phyloP scores from a whole-genome alignment of 2,797 vertebrate genomes.

The Columba guinea region DNA sequence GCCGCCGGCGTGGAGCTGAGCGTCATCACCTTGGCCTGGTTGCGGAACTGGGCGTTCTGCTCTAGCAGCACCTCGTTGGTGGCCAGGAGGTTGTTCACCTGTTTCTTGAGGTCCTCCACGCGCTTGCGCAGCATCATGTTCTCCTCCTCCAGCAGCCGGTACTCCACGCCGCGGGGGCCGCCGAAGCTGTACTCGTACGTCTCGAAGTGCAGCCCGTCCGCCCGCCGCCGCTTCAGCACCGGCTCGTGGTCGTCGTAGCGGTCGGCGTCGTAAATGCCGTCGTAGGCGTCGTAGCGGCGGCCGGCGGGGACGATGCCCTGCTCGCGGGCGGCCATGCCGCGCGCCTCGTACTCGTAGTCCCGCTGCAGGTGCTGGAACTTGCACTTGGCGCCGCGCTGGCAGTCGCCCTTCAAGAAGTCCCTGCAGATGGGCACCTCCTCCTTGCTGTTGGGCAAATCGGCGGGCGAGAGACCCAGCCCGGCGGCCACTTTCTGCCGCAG shows the following conservation, averaged over 20 bases:
- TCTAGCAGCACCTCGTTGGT: conserved; percentile 98
- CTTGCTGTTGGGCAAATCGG: conserved; percentile 91
- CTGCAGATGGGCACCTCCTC: conserved; percentile 96
- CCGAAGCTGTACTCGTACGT: conserved; percentile 82
- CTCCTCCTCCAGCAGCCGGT: conserved; percentile 94
- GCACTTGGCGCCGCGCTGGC: conserved; percentile 93
- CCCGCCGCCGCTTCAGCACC: conserved; percentile 87
- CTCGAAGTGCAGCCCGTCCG: conserved; percentile 88
- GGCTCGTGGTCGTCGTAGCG: conserved; percentile 88
- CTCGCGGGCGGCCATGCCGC: conserved; percentile 63
- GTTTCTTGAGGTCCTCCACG: conserved; percentile 95
- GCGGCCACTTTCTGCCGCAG: conserved; percentile 95
- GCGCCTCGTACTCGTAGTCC: conserved; percentile 86
- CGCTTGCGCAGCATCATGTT: conserved; percentile 91
- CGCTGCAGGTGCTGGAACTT: conserved; percentile 95
- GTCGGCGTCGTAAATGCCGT: conserved; percentile 79
- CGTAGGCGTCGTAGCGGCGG: conserved; percentile 85
- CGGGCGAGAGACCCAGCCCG: conserved; percentile 89
- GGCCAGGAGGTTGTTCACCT: conserved; percentile 93
- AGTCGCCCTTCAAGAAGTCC: conserved; percentile 95
- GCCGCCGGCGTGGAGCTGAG: conserved; percentile 89
- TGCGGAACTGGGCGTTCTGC: conserved; percentile 96
- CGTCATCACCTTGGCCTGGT: conserved; percentile 95
- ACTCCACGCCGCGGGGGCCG: conserved; percentile 85
- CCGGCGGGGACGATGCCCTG: conserved; percentile 76